A percentile compares a stretch with the other conserved stretches of the same genome.
Conservation (phyloP, 2,888 invertebrate species). For the Perdita meconis region DNA sequence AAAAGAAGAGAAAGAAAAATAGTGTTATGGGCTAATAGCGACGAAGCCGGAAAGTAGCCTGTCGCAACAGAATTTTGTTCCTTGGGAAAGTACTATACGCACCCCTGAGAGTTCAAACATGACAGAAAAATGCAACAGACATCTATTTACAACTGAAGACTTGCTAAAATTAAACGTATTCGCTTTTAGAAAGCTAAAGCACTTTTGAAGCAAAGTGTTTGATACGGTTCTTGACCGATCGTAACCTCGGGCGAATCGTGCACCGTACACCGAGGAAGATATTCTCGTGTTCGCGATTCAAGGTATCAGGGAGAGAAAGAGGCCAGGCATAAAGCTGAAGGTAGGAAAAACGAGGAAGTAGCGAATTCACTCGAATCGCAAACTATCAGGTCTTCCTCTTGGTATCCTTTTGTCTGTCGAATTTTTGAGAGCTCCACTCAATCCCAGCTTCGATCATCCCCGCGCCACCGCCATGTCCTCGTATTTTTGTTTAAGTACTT, state of each 20-base stretch:
- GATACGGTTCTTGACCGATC: conserved; percentile 20
- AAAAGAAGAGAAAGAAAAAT: conserved; percentile 45
- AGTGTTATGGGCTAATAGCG: conserved; percentile 44
- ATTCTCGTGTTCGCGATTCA: conserved; percentile 42
- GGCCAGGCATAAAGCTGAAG: neutral
- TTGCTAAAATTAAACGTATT: too few species aligned
- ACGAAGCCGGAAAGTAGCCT: conserved; percentile 36
- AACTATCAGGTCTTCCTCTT: conserved; percentile 59
- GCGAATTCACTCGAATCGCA: conserved; percentile 63
- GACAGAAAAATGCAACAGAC: conserved; percentile 3
- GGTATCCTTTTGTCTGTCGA: conserved; percentile 72
- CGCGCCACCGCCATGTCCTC: conserved; percentile 13
- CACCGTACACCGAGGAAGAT: conserved; percentile 25
- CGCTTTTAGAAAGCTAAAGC: too few species aligned
- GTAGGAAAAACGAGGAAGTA: conserved; percentile 34
- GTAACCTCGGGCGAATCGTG: conserved; percentile 18
- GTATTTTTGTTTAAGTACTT: conserved; percentile 62
- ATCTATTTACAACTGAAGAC: too few species aligned
- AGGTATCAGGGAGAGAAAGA: neutral
- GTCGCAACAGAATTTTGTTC: conserved; percentile 31
- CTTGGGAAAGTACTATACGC: conserved; percentile 17
- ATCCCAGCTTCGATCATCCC: conserved; percentile 37
- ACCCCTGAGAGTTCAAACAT: conserved; percentile 26
- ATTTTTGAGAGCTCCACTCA: conserved; percentile 71
- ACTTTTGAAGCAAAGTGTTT: conserved; percentile 12